phyloP scores from a whole-genome alignment of 2,113 vertebrate species.

The Oryctolagus cuniculus region mOryCun1.1 NC_091435.1:170741501-170742000 shows the following conservation, averaged over 20 bases:
- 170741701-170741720: neutral
- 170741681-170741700: slow-evolving; percentile 46
- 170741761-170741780: neutral
- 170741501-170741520: neutral
- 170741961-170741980: neutral
- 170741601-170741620: neutral
- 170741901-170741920: slow-evolving; percentile 29
- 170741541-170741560: neutral
- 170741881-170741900: neutral
- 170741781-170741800: neutral
- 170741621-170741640: fast-evolving
- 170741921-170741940: neutral
- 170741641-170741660: neutral
- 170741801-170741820: slow-evolving; percentile 33
- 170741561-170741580: neutral
- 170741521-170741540: neutral
- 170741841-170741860: slow-evolving; percentile 10
- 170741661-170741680: slow-evolving; percentile 41
- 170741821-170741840: slow-evolving; percentile 57
- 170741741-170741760: neutral
- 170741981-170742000: neutral
- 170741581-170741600: too few relatives aligned
- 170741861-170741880: slow-evolving; percentile 53
- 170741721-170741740: slow-evolving; percentile 26
- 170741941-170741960: neutral